phyloP scores from a whole-genome alignment of 1,140 invertebrate genomes.

The Elymnias hypermnestra region DNA sequence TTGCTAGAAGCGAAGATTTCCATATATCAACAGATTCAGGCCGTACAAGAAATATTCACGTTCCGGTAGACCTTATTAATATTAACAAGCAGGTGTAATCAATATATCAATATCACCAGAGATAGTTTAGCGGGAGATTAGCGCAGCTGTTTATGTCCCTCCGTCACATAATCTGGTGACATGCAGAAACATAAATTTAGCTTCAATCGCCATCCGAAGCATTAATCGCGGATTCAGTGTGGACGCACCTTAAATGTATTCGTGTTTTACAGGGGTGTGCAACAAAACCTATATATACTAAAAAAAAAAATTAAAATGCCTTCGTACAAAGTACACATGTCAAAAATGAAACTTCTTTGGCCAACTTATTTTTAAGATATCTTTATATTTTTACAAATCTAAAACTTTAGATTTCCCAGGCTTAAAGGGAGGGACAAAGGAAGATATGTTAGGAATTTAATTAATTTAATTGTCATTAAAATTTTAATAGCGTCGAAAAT shows the following conservation, averaged over 20 bases:
- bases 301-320: no score
- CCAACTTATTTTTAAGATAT: no score
- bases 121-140: slow-evolving; percentile 38
- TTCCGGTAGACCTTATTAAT: slow-evolving; percentile 2
- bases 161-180: slow-evolving; percentile 54
- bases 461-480: no score
- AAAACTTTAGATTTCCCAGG: no score
- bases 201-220: slow-evolving; percentile 61
- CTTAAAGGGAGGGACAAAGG: no score
- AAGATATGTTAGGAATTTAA: no score
- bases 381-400: no score
- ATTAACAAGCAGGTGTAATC: slow-evolving; percentile 22
- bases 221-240: slow-evolving; percentile 67
- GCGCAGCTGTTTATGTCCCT: slow-evolving; percentile 47
- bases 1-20: no score
- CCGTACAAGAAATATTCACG: background rate
- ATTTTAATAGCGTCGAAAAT: no score
- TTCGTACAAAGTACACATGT: no score
- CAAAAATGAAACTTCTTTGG: no score
- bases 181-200: slow-evolving; percentile 68
- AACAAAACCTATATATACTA: no score
- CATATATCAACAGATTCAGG: slow-evolving; percentile 1
- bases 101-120: slow-evolving; percentile 21
- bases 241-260: slow-evolving; percentile 65
- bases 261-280: slow-evolving; percentile 34